A percentile compares a stretch with the other conserved stretches of the same genome.
These are phyloP conservation scores for Zhuqinia jingwanae DNA, from an alignment of 2,888 invertebrate species.

Conservation along the genomic window DNA sequence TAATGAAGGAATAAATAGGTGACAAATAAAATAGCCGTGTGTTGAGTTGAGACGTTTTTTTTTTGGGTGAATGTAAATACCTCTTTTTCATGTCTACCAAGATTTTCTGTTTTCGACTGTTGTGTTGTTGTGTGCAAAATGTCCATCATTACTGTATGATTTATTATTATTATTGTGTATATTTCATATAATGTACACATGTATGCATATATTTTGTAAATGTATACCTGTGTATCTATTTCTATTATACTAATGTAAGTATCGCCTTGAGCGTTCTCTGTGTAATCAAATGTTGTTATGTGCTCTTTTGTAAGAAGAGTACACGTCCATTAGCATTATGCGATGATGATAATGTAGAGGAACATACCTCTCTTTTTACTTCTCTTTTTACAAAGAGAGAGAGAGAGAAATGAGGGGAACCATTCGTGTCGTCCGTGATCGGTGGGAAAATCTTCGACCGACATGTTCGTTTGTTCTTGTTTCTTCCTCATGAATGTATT, in stretches of 20 bases:
- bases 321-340: conserved; percentile 3
- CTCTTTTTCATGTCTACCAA: background rate
- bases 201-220: background rate
- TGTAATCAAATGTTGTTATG: conserved; percentile 46
- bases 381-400: conserved; percentile 4
- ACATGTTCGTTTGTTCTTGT: conserved; percentile 59
- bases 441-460: conserved; percentile 56
- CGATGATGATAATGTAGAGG: background rate
- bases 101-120: too few species aligned
- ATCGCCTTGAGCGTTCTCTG: conserved; percentile 45
- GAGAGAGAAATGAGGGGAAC: background rate
- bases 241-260: conserved; percentile 4
- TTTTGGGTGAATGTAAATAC: too few species aligned
- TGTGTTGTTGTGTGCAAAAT: conserved; percentile 48
- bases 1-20: background rate
- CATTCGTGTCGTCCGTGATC: conserved; percentile 47
- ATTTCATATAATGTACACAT: background rate
- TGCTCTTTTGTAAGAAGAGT: conserved; percentile 26
- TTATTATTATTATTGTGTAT: conserved; percentile 7
- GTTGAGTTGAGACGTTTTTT: background rate
- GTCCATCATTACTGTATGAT: conserved; percentile 33
- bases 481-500: conserved; percentile 61
- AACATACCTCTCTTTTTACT: background rate
- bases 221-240: background rate
- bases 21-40: too few species aligned